A percentile compares a stretch with the other conserved stretches of the same genome.
phyloP scores from a whole-genome alignment of 2,888 invertebrate genomes.

The Amorpha juglandis region DNA sequence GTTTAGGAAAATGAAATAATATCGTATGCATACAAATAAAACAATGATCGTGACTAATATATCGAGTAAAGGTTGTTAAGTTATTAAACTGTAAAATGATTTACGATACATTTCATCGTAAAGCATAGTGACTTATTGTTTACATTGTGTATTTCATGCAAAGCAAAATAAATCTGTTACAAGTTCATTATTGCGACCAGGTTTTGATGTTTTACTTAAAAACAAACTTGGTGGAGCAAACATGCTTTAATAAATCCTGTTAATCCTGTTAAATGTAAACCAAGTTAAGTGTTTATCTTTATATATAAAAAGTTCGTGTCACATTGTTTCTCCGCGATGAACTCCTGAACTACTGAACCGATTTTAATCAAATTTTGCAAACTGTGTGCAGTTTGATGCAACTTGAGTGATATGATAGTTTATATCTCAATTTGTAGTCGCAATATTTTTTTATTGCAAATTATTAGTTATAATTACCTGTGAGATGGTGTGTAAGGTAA shows the following conservation, averaged over 20 bases:
- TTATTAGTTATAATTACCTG: no score
- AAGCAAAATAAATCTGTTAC: conserved; percentile 10
- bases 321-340: no score
- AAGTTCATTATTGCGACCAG: conserved; percentile 1
- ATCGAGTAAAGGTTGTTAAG: conserved; percentile 45
- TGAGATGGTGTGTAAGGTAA: no score
- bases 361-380: no score
- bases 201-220: conserved; percentile 1
- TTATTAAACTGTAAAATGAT: conserved; percentile 51
- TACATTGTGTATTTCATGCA: conserved; percentile 5
- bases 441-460: no score
- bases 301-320: no score
- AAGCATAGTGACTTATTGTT: conserved; percentile 16
- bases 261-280: neutral
- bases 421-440: no score
- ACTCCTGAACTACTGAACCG: no score
- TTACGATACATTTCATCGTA: conserved; percentile 42
- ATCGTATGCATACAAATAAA: conserved; percentile 36
- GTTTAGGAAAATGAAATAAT: conserved; percentile 35
- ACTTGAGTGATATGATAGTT: no score
- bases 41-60: conserved; percentile 50
- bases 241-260: neutral
- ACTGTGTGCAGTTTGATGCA: no score
- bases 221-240: neutral
- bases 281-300: neutral